Base-by-base conservation (phyloP, 2,113 vertebrate species). In the Chrysochloris asiatica region DNA sequence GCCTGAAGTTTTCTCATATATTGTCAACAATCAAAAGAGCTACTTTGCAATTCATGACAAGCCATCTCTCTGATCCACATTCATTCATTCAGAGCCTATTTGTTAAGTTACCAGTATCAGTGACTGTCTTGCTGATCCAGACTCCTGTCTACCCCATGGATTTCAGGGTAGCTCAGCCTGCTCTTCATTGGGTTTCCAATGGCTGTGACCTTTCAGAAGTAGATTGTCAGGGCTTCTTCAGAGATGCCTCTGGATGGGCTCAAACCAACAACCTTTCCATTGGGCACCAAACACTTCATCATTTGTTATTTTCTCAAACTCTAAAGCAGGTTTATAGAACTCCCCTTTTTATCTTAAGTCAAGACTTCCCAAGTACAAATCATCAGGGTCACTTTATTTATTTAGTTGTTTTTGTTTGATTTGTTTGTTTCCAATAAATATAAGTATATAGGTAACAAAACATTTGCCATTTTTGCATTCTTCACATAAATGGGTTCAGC, bases 1-100 rank as follows among this genome's bases (percentile, higher is more conserved):
- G 97, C 97, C 88, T 97, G 93, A 98, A 96, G 36, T 93, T 93
- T 89, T 82, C 95, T 87, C 83, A 41, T 3, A 28, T 13, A 6
- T 24, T 48, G 47, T 85, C 88, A 86, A 36, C 28, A 63, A 21
- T 38, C 90, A 86, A 76, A 48, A 33, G 90, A 83, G 90, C 16
- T 52, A 33, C 43, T 92, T 82, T 52, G 89, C 59, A 67, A 79
- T 92, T 65, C 88, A 3, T 30, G 59, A 13, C 41, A 86, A 59
- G 36, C 56, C 67, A 16, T 63, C 33, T 54, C 30, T 92, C 86
- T 90, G 52, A 69, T 63, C 90, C 86, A 83, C 16, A 80, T 17
- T 50, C 38, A 6, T n/a, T 79, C 61, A 54, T 59, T 89, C 48
- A 38, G 36, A 61, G 28, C 12, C 30, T 16, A 12, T 65, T 24